Percentiles rank a stretch among this genome's conserved stretches.
Conservation (phyloP, 2,113 vertebrate genomes). For the Dicrurus megarhynchus region DNA sequence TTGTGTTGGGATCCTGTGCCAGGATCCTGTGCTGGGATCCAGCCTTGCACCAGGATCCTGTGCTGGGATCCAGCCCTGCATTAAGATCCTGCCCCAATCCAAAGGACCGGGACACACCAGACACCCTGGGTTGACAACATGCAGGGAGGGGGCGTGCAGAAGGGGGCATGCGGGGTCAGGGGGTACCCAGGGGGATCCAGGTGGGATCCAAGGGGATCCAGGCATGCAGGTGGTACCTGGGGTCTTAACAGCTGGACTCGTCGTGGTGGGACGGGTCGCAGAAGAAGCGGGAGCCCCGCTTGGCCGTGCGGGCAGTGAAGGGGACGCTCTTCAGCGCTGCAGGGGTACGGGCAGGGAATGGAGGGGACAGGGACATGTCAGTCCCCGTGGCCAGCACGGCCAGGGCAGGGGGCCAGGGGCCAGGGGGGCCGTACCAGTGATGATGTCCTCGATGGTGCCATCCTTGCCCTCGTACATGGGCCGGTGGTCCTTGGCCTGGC, state of each 20-base stretch:
- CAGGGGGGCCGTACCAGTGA: slow-evolving; percentile 81
- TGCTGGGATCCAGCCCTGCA: not conserved
- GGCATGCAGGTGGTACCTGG: slow-evolving; percentile 30
- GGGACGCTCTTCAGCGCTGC: slow-evolving; percentile 97
- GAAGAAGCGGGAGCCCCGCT: slow-evolving; percentile 97
- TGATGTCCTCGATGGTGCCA: slow-evolving; percentile 96
- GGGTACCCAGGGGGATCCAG: not conserved
- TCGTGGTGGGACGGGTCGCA: slow-evolving; percentile 93
- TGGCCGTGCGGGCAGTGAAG: slow-evolving; percentile 96
- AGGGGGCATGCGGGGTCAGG: slow-evolving; percentile 37
- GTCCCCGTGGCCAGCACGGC: not conserved
- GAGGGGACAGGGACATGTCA: slow-evolving; percentile 64
- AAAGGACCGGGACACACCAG: not conserved
- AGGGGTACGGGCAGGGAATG: not conserved
- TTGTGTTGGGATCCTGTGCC: not conserved
- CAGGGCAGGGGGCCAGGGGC: not conserved
- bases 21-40: not conserved
- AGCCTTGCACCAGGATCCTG: fast-evolving
- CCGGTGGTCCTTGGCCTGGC: slow-evolving; percentile 93
- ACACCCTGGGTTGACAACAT: not conserved
- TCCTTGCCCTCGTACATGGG: slow-evolving; percentile 97
- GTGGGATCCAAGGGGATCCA: not conserved
- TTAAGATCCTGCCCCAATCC: not conserved
- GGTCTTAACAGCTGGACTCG: slow-evolving; percentile 95
- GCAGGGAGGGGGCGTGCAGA: not conserved